phyloP scores from a whole-genome alignment of 2,113 vertebrate genomes.

The Himantopus leucocephalus region DNA sequence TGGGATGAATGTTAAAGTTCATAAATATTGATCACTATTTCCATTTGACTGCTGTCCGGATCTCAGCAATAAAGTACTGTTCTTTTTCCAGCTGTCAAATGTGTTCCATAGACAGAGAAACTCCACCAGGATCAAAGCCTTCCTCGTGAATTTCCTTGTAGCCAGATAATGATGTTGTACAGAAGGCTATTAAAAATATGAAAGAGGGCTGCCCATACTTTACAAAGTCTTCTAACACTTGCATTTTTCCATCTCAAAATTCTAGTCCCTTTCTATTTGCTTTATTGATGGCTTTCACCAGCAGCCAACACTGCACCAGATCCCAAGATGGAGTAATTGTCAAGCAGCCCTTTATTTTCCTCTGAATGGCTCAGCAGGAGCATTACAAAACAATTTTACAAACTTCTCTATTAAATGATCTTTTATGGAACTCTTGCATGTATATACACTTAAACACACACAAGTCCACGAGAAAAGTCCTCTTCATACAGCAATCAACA shows the following conservation, averaged over 20 bases:
- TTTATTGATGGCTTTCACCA: neutral
- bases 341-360: neutral
- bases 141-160: neutral
- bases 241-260: neutral
- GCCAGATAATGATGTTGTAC: neutral
- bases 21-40: neutral
- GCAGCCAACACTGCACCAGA: neutral
- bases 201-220: neutral
- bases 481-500: neutral
- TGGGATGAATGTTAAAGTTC: neutral
- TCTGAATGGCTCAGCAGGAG: conserved; percentile 35
- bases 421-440: neutral
- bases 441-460: neutral
- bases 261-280: neutral
- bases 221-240: neutral
- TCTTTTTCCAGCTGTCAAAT: neutral
- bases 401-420: neutral
- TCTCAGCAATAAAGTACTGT: neutral
- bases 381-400: neutral
- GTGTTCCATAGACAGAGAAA: neutral
- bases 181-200: neutral
- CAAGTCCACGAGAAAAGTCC: neutral
- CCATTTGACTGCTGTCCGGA: neutral
- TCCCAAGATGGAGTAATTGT: neutral
- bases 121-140: neutral